Evolutionary conservation across 2,888 invertebrate genomes (phyloP).

Genomic region (Acronicta aceris): DNA sequence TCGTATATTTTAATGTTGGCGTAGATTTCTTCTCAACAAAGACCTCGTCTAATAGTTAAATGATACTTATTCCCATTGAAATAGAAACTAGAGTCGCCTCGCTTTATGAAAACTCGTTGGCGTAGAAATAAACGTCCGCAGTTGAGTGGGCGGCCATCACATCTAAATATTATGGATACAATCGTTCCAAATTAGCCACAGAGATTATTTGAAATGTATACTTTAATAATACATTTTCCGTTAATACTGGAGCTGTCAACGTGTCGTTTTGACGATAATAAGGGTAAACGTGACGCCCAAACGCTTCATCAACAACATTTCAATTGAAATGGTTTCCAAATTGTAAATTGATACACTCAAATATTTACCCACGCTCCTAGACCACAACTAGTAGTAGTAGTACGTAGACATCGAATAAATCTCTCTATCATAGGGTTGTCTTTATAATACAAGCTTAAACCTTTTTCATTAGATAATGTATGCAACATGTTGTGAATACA

Average conservation of each 20-base stretch:
- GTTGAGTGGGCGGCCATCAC: slow-evolving; percentile 76
- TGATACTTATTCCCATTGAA: slow-evolving; percentile 38
- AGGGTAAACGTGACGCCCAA: slow-evolving; percentile 46
- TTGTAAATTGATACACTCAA: slow-evolving; percentile 60
- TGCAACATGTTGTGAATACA: slow-evolving; percentile 73
- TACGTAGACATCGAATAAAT: slow-evolving; percentile 47
- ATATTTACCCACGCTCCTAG: slow-evolving; percentile 63
- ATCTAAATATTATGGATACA: slow-evolving; percentile 79
- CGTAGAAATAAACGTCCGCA: slow-evolving; percentile 73
- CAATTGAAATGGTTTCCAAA: slow-evolving; percentile 58
- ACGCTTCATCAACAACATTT: slow-evolving; percentile 54
- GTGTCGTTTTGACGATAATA: slow-evolving; percentile 49
- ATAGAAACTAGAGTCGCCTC: slow-evolving; percentile 53
- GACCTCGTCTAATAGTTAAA: slow-evolving; percentile 14
- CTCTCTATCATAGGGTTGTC: slow-evolving; percentile 40
- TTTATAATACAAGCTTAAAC: slow-evolving; percentile 35
- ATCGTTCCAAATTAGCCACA: slow-evolving; percentile 74
- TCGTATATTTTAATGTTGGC: slow-evolving; percentile 58
- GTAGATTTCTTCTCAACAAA: slow-evolving; percentile 56
- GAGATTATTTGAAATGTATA: slow-evolving; percentile 54
- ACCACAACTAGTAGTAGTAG: slow-evolving; percentile 59
- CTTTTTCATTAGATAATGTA: slow-evolving; percentile 64
- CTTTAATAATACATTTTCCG: slow-evolving; percentile 52
- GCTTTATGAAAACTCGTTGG: slow-evolving; percentile 40
- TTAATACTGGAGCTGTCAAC: slow-evolving; percentile 51